Conservation (phyloP, 2,797 vertebrate genomes). For the Holocentrus rufus region DNA sequence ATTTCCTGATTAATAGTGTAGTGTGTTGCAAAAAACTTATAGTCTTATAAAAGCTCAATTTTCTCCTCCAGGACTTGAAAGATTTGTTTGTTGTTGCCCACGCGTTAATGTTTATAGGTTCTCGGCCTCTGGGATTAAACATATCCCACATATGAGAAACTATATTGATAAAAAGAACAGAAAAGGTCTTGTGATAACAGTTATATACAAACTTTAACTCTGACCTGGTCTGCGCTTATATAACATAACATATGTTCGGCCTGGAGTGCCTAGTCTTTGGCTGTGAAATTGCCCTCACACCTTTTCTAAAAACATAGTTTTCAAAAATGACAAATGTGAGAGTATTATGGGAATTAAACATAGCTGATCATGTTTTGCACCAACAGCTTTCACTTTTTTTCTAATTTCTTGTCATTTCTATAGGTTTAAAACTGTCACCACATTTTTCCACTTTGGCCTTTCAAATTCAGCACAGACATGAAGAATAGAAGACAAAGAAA, state of each 20-base stretch:
- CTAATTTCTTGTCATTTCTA: neutral
- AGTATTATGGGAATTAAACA: neutral
- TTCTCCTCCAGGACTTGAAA: no score
- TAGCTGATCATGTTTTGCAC: neutral
- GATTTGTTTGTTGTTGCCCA: no score
- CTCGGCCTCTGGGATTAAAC: no score
- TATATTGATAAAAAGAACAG: no score
- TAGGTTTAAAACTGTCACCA: conserved; percentile 30
- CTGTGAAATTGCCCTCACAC: conserved; percentile 4
- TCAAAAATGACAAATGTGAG: neutral
- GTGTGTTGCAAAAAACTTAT: no score
- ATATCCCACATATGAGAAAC: no score
- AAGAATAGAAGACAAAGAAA: neutral
- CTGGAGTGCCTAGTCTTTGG: neutral
- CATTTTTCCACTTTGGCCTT: conserved; percentile 21
- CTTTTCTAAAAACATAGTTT: neutral
- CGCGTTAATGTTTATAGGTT: no score
- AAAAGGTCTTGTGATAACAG: no score
- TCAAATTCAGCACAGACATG: conserved; percentile 27
- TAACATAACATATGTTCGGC: neutral
- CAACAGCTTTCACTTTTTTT: conserved; percentile 5
- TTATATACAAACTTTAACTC: no score
- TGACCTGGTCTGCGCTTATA: neutral
- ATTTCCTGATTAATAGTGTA: no score
- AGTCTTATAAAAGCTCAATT: no score